Evolutionary conservation across 2,888 invertebrate genomes (phyloP), one percentile per base, ranked within the genome.

Genomic region (Osedax frankpressi): DNA sequence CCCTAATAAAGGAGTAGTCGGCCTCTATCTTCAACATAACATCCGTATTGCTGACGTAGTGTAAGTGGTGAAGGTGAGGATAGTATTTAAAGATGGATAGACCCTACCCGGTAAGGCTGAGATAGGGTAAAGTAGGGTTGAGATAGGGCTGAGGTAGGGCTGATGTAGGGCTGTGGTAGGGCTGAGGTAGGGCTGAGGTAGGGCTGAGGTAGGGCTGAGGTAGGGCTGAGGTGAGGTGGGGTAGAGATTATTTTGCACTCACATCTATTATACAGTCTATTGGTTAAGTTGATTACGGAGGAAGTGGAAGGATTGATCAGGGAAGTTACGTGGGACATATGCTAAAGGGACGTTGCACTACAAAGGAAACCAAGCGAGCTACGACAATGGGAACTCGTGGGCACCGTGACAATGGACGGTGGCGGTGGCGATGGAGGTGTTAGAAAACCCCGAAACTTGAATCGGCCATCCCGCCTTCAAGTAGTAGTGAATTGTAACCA

Each of bases 401-500:
- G n/a, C n/a, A n/a, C n/a, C n/a, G n/a, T n/a, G n/a, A n/a, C n/a
- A n/a, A n/a, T n/a, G n/a, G n/a, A n/a, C 67, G 65, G 68, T 24
- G 63, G 59, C n/a, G 11, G 24, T 24, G 26, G 11, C 26, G n/a
- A n/a, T 71, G 24, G n/a, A 19, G 30, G n/a, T 63, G 11, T 60
- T 3, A 19, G 75, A 79, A 76, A 76, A 82, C 83, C 78, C 80
- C 62, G 76, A 74, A 2, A 76, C 75, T 28, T 80, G 84, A 28
- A 81, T 75, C 3, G 89, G 88, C 89, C 89, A 89, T 63, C 87
- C 85, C 27, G 89, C 87, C 2, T 85, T 85, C 19, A 86, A 85
- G 73, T 87, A 84, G 82, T 91, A 91, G 80, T 90, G 89, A 75
- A 91, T 87, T 80, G 87, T 88, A 77, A 90, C 89, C 78, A 88